Evolutionary conservation across 2,797 vertebrate genomes (phyloP).

Genomic region (Darevskia nairensis): DNA sequence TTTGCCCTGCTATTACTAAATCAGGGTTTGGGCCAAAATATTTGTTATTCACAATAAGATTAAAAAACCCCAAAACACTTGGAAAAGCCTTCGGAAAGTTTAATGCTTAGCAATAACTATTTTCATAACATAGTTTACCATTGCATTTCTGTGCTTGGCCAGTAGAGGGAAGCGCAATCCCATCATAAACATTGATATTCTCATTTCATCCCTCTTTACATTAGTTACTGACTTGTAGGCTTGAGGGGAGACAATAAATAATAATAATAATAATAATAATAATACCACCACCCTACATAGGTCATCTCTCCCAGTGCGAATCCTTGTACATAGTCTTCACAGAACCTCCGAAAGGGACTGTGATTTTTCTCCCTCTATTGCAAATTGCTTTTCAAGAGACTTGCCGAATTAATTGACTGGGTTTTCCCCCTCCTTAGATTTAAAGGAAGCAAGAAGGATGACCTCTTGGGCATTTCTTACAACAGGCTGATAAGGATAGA

Average conservation of each 20-base stretch:
- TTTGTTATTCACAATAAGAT: not conserved
- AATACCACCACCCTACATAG: too few relatives aligned
- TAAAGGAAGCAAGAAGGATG: conserved; percentile 94
- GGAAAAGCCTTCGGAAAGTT: not conserved
- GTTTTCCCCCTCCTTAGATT: conserved; percentile 82
- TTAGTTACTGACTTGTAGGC: not conserved
- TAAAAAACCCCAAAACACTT: too few relatives aligned
- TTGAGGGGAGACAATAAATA: not conserved
- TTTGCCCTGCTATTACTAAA: not conserved
- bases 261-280: too few relatives aligned
- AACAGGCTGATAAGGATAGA: conserved; percentile 96
- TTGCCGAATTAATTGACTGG: conserved; percentile 18
- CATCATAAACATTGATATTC: not conserved
- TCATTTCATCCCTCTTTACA: not conserved
- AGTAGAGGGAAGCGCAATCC: not conserved
- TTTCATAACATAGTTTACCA: not conserved
- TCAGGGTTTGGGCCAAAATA: not conserved
- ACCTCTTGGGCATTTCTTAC: conserved; percentile 95
- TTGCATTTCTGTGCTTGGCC: not conserved
- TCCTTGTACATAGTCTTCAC: not conserved
- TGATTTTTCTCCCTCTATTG: not conserved
- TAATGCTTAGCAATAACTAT: not conserved
- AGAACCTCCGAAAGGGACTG: not conserved
- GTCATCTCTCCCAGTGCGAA: too few relatives aligned
- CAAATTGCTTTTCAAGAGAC: too few relatives aligned